Conservation (phyloP, 2,797 vertebrate species). For the Xyrichtys novacula region DNA sequence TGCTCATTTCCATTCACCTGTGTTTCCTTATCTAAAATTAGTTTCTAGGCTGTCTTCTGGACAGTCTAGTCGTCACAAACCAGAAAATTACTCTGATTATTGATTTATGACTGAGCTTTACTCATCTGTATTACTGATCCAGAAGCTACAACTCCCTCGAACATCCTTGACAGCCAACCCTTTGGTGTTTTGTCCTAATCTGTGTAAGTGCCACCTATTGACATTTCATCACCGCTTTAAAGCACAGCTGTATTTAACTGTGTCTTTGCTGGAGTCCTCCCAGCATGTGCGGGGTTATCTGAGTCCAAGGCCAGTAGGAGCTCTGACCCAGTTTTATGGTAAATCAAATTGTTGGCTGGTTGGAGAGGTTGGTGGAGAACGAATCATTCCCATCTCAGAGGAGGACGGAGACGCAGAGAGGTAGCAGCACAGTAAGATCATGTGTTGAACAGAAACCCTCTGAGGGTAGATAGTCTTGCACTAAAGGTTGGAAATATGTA, state of each 20-base stretch:
- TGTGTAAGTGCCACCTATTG: slow-evolving; percentile 15
- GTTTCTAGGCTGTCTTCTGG: not conserved
- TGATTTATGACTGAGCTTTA: not conserved
- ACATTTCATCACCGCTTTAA: slow-evolving; percentile 24
- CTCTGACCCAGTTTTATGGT: slow-evolving; percentile 36
- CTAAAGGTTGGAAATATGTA: not conserved
- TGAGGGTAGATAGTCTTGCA: slow-evolving; percentile 14
- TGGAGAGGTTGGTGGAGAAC: slow-evolving; percentile 10
- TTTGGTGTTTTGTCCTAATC: slow-evolving; percentile 16
- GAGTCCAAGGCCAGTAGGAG: slow-evolving; percentile 4
- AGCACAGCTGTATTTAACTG: slow-evolving; percentile 21
- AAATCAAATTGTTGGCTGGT: slow-evolving; percentile 30
- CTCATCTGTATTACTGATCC: not conserved
- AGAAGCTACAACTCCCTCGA: not conserved
- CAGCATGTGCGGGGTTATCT: slow-evolving; percentile 2
- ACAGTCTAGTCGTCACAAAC: not conserved
- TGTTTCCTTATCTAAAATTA: slow-evolving; percentile 1
- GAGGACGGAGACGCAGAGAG: slow-evolving; percentile 2
- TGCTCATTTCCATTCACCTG: not conserved
- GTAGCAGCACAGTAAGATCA: slow-evolving; percentile 25
- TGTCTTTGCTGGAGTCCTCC: slow-evolving; percentile 33
- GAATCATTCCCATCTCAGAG: slow-evolving; percentile 11
- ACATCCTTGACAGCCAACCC: not conserved
- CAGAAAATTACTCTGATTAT: not conserved
- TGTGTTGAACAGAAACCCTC: slow-evolving; percentile 36